Base-by-base conservation (phyloP, 2,113 vertebrate genomes). In the Calyptommatus sinebrachiatus region DNA sequence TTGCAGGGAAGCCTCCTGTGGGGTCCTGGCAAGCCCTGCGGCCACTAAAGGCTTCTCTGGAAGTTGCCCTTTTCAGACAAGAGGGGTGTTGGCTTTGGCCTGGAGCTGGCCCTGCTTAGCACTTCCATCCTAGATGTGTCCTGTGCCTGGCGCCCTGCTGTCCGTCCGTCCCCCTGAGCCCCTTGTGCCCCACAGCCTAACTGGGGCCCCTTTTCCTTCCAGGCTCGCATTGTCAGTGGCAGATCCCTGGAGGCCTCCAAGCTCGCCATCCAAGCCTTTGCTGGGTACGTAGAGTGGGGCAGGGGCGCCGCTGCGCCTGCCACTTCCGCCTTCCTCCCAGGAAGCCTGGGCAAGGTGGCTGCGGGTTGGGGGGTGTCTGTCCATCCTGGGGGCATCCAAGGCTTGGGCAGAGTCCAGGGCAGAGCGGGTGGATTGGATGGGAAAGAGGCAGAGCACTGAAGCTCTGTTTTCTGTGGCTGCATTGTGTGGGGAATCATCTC, bases 91-190 rank as follows among this genome's bases (percentile, higher is more conserved):
- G 57, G 88, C 87, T 94, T 93, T 95, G 92, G 92, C 91, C 88
- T 94, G 94, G 87, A 95, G 94, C 93, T 94, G 92, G 94, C 93
- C 94, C 93, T 94, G 94, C 91, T 95, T 92, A 92, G 91, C 93
- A 89, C 93, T 83, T 91, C 88, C 93, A 92, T 92, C 75, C 21
- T 88, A 81, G 83, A 88, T 94, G 92, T 76, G 41, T 94, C 90
- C 45, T 8, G 4, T 94, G 92, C 94, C 80, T 91, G 84, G 89
- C 89, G 77, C 79, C 46, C 77, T 77, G 14, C 90, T 80, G 86
- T 63, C 73, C 1, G 21, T 29, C 18, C 35, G 65, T 4, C 53
- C 68, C 35, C n/a, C n/a, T 12, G 10, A 18, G 77, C 20, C 72
- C 57, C 28, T 2, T 7, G 35, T 31, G 31, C 28, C 5, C 20